Conservation (phyloP, 92 coral and sea anemone species). For the Umimayanthus kanabou region DNA sequence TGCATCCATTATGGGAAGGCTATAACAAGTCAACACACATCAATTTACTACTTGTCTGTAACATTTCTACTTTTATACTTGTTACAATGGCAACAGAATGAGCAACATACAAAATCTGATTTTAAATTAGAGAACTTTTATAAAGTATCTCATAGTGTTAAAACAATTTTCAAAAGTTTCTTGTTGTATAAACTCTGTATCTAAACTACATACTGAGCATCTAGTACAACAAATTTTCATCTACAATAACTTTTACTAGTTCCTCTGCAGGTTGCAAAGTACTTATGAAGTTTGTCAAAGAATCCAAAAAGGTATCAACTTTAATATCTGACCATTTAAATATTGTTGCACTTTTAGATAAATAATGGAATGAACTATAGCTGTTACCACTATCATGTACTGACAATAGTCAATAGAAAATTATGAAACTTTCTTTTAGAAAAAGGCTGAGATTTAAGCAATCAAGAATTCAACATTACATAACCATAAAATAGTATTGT, state of each 20-base stretch:
- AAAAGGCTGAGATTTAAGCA: not conserved
- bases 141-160: not conserved
- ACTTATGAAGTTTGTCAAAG: not conserved
- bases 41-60: not conserved
- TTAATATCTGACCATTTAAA: not conserved
- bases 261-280: not conserved
- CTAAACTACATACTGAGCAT: not conserved
- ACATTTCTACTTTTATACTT: not conserved
- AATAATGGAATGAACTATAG: constrained; percentile 13
- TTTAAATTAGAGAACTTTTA: not conserved
- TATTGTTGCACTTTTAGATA: not conserved
- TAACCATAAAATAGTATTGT: not conserved
- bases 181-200: not conserved
- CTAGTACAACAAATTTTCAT: not conserved
- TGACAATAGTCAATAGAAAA: not conserved
- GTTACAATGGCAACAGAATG: not conserved
- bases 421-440: too few species aligned
- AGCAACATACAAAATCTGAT: not conserved
- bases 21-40: not conserved
- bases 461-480: not conserved
- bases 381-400: not conserved
- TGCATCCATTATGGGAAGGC: not conserved
- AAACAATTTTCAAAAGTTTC: not conserved
- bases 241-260: not conserved
- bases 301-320: not conserved